These are phyloP conservation scores for Cercopithecus mona DNA, from an alignment of 2,113 vertebrate genomes.

Conservation along the genomic window DNA sequence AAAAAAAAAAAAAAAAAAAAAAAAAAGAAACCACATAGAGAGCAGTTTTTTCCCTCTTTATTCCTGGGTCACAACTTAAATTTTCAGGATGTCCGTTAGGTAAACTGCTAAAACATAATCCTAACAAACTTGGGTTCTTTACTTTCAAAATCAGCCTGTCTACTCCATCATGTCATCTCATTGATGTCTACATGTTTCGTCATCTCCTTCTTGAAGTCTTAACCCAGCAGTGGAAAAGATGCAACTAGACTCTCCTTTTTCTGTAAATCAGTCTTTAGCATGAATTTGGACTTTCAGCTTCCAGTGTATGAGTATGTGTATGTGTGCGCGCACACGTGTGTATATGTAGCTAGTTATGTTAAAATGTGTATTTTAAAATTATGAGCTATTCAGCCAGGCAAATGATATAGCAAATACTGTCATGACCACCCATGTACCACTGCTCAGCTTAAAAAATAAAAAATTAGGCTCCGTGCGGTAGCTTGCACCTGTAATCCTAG, in stretches of 20 bases:
- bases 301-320: neutral
- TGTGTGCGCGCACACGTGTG: neutral
- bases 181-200: neutral
- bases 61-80: neutral
- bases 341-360: neutral
- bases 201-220: neutral
- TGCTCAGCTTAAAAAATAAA: neutral
- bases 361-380: constrained; percentile 49
- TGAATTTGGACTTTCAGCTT: constrained; percentile 29
- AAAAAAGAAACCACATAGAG: neutral
- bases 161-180: neutral
- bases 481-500: too few species aligned
- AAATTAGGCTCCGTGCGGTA: too few species aligned
- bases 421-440: neutral
- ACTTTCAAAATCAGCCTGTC: constrained; percentile 20
- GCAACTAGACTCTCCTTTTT: neutral
- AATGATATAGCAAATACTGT: neutral
- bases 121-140: constrained; percentile 21
- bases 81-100: neutral
- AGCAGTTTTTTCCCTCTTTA: neutral
- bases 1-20: too few species aligned
- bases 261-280: neutral
- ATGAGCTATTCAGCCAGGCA: neutral
- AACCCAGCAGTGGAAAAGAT: neutral
- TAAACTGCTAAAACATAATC: constrained; percentile 8